Evolutionary conservation across 2,888 invertebrate genomes (phyloP).

Genomic region (Agriotes lineatus): DNA sequence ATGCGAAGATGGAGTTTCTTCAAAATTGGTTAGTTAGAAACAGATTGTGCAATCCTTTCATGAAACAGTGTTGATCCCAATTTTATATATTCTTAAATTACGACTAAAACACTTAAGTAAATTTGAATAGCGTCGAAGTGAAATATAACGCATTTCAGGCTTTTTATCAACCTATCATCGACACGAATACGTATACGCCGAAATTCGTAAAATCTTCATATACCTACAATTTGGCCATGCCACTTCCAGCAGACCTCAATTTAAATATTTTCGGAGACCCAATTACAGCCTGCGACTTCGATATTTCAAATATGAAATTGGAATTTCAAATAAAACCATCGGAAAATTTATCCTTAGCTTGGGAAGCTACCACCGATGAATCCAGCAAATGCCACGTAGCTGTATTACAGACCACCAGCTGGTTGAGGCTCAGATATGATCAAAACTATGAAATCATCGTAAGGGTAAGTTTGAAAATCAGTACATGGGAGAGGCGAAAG

Average conservation of each 20-base stretch:
- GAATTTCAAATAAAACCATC: conserved; percentile 50
- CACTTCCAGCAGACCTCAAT: conserved; percentile 58
- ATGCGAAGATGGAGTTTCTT: not conserved
- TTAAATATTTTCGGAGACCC: conserved; percentile 62
- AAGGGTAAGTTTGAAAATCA: conserved; percentile 58
- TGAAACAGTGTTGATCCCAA: too few relatives aligned
- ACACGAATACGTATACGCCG: conserved; percentile 69
- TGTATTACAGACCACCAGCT: conserved; percentile 45
- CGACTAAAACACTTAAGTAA: too few relatives aligned
- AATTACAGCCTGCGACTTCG: conserved; percentile 68
- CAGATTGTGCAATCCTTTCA: too few relatives aligned
- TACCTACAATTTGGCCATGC: conserved; percentile 66
- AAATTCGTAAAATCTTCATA: conserved; percentile 62
- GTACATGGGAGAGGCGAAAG: too few relatives aligned
- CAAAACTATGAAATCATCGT: conserved; percentile 51
- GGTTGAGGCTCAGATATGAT: conserved; percentile 42
- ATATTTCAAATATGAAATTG: conserved; percentile 66
- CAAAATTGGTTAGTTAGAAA: too few relatives aligned
- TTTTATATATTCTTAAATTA: too few relatives aligned
- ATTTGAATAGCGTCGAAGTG: too few relatives aligned
- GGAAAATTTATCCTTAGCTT: conserved; percentile 44
- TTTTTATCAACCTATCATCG: conserved; percentile 62
- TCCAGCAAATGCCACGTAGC: conserved; percentile 49
- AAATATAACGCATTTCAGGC: conserved; percentile 56
- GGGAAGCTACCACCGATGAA: conserved; percentile 14